phyloP scores from a whole-genome alignment of 1,140 invertebrate species.

The Hydropsyche tenuis region DNA sequence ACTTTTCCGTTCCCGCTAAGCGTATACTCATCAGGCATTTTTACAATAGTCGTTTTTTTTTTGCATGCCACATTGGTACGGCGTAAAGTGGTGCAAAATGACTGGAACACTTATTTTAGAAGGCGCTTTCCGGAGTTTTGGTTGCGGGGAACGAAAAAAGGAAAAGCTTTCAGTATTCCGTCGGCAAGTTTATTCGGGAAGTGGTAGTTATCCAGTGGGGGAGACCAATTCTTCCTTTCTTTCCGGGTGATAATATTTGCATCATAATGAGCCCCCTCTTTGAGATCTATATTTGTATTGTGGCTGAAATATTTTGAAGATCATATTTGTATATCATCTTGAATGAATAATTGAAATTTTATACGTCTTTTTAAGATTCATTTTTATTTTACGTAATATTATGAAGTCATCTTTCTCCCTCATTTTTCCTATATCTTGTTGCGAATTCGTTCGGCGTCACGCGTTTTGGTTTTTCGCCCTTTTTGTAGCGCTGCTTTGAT shows the following conservation, averaged over 20 bases:
- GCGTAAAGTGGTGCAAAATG: constrained; percentile 25
- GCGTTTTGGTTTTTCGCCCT: constrained; percentile 38
- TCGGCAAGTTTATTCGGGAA: constrained; percentile 33
- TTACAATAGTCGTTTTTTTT: constrained; percentile 12
- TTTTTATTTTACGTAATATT: too few species aligned
- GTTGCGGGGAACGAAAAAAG: constrained; percentile 1
- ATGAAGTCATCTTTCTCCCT: too few species aligned
- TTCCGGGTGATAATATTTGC: constrained; percentile 41
- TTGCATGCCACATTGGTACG: constrained; percentile 3
- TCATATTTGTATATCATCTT: too few species aligned
- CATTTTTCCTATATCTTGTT: too few species aligned
- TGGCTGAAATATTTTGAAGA: too few species aligned
- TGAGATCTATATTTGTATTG: too few species aligned
- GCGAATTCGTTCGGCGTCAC: constrained; percentile 20
- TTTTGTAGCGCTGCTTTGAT: constrained; percentile 30
- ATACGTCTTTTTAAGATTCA: too few species aligned
- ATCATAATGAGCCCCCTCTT: constrained; percentile 32
- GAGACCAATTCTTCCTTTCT: constrained; percentile 12
- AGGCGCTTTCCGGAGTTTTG: constrained; percentile 21
- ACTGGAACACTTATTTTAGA: constrained; percentile 17
- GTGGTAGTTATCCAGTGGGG: constrained; percentile 25
- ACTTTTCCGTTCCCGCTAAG: constrained; percentile 1
- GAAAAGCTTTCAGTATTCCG: constrained; percentile 33
- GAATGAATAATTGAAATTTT: too few species aligned
- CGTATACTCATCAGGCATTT: constrained; percentile 20